phyloP scores from a whole-genome alignment of 2,797 vertebrate genomes.

The Spondyliosoma cantharus region DNA sequence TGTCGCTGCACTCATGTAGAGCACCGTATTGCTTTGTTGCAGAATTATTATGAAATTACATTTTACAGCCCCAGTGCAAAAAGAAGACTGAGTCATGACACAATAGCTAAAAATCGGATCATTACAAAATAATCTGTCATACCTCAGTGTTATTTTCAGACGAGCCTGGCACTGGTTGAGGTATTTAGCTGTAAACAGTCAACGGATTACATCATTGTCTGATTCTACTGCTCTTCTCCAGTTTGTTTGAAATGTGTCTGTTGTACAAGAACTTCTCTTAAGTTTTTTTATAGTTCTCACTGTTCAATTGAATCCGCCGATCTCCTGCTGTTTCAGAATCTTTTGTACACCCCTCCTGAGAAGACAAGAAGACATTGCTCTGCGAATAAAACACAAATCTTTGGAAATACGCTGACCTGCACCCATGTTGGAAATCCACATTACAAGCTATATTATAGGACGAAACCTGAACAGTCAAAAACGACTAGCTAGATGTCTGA shows the following conservation, averaged over 20 bases:
- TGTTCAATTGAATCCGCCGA: not conserved
- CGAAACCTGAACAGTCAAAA: slow-evolving; percentile 39
- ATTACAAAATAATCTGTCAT: not conserved
- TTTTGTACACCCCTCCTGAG: slow-evolving; percentile 5
- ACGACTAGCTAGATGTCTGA: slow-evolving; percentile 33
- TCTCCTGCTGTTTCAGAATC: slow-evolving; percentile 10
- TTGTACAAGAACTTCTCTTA: not conserved
- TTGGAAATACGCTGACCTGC: slow-evolving; percentile 59
- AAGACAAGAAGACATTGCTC: slow-evolving; percentile 21
- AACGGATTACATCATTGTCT: not conserved
- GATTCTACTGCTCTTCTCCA: not conserved
- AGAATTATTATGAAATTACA: slow-evolving; percentile 8
- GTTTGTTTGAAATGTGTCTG: not conserved
- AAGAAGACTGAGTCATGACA: not conserved
- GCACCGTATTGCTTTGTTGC: not conserved
- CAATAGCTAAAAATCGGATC: not conserved
- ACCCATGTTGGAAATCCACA: slow-evolving; percentile 35
- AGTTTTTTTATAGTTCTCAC: slow-evolving; percentile 8
- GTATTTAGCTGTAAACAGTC: not conserved
- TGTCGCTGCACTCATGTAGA: slow-evolving; percentile 5
- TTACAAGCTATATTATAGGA: slow-evolving; percentile 33
- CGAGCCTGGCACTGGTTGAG: not conserved
- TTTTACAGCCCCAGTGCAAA: not conserved
- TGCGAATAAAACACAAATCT: slow-evolving; percentile 48
- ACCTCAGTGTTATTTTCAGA: not conserved